These are phyloP conservation scores for Cariama cristata DNA, from an alignment of 2,113 vertebrate genomes.

Conservation along the genomic window DNA sequence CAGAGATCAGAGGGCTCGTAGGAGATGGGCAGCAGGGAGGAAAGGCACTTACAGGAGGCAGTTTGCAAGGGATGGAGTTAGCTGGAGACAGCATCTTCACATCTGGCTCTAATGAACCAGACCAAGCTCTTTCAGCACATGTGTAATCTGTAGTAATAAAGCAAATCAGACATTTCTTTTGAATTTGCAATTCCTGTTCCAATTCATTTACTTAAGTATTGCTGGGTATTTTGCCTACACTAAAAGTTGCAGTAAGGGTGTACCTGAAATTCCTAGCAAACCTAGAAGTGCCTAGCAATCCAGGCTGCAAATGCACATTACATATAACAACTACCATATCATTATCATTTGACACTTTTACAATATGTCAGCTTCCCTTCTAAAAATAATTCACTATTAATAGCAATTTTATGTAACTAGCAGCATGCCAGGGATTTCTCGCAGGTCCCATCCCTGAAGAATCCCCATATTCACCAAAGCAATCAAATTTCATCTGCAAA, in stretches of 20 bases:
- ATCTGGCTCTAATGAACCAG: background rate
- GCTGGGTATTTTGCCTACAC: background rate
- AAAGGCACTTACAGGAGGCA: background rate
- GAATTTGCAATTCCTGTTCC: background rate
- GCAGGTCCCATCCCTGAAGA: background rate
- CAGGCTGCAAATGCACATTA: constrained; percentile 7
- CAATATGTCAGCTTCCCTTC: constrained; percentile 14
- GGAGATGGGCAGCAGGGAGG: background rate
- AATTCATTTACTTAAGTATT: background rate
- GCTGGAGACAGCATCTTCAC: background rate
- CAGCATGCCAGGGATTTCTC: constrained; percentile 25
- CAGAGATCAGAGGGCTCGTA: background rate
- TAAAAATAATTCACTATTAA: constrained; percentile 35
- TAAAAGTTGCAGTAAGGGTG: background rate
- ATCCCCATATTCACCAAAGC: background rate
- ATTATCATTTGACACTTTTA: constrained; percentile 12
- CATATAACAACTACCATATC: background rate
- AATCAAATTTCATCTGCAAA: background rate
- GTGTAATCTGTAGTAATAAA: background rate
- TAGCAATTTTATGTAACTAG: constrained; percentile 8
- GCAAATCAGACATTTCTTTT: background rate
- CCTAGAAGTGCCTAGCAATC: background rate
- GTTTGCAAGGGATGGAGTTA: background rate
- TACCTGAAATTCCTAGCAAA: background rate
- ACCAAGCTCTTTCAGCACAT: background rate